A percentile compares a stretch with the other conserved stretches of the same genome.
phyloP scores from a whole-genome alignment of 2,113 vertebrate genomes.

The Capricornis sumatraensis region DNA sequence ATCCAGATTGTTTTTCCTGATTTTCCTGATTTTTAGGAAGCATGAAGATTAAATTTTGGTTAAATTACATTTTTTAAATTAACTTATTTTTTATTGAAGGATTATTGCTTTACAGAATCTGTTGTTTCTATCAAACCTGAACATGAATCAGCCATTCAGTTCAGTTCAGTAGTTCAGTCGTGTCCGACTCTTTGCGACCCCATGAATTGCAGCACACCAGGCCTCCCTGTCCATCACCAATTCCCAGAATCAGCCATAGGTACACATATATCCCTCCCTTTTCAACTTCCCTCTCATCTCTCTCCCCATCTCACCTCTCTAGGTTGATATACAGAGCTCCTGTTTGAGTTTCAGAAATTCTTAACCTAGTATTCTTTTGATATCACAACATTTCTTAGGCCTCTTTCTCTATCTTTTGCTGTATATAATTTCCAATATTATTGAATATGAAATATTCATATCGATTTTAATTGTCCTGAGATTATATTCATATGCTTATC shows the following conservation, averaged over 20 bases:
- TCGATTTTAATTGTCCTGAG: background rate
- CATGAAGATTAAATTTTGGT: background rate
- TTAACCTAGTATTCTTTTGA: background rate
- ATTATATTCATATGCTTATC: background rate
- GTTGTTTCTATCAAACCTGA: background rate
- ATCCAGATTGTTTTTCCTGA: background rate
- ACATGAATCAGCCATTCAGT: background rate
- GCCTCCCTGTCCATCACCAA: too few species aligned
- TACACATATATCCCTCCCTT: background rate
- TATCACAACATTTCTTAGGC: background rate
- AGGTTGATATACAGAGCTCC: background rate
- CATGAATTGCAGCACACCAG: too few species aligned
- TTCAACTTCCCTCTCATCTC: background rate
- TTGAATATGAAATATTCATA: background rate
- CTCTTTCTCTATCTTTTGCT: background rate
- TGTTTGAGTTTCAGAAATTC: background rate
- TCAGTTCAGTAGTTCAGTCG: too few species aligned
- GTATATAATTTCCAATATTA: background rate
- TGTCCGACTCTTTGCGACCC: too few species aligned
- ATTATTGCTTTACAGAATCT: background rate
- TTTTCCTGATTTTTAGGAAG: background rate
- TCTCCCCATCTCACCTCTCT: background rate
- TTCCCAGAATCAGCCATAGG: background rate
- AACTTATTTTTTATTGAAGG: background rate
- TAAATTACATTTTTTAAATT: background rate